Evolutionary conservation across 2,888 invertebrate genomes (phyloP), one percentile per base, ranked within the genome.

Genomic region (Pachliopta kotzebuea): DNA sequence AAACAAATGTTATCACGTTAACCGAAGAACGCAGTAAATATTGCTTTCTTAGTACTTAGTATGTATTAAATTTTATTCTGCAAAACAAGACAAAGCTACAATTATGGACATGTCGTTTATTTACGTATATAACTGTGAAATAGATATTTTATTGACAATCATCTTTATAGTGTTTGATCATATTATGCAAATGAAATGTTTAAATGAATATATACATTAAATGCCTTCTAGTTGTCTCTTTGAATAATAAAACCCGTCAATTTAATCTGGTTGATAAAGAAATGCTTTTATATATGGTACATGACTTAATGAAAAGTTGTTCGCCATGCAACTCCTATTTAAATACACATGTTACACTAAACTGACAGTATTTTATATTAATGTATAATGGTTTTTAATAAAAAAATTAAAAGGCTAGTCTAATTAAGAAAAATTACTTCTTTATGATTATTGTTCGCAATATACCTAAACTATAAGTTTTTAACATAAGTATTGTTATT

Each of bases 1-100:
- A 75, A 75, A 73, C 67, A 76, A 80, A 82, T 79, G 76, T 73
- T 78, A 84, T 76, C 74, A 72, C 70, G 66, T 65, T 65, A 55
- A 62, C 21, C 18, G 6, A 31, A 56, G 57, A 57, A 56, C 55
- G 42, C 60, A 58, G 23, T 45, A 70, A 53, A 24, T 29, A 18
- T n/a, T n/a, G n/a, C n/a, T n/a, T n/a, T n/a, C n/a, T n/a, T n/a
- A n/a, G n/a, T 7, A 17, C 31, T 57, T 50, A 60, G 49, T 45
- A 54, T 11, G 18, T 42, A 42, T 7, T 62, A 50, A 56, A 55
- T 29, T 63, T 24, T 31, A 11, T 56, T 18, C 29, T 7, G 18
- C 42, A 57, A 56, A 59, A 56, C 8, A 53, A n/a, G 18, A 42
- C 37, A 24, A 55, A 14, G 31, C 42, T 24, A 24, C 53, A 24